Evolutionary conservation across 2,888 invertebrate genomes (phyloP), one percentile per base, ranked within the genome.

Genomic region (Agonopterix subpropinquella): DNA sequence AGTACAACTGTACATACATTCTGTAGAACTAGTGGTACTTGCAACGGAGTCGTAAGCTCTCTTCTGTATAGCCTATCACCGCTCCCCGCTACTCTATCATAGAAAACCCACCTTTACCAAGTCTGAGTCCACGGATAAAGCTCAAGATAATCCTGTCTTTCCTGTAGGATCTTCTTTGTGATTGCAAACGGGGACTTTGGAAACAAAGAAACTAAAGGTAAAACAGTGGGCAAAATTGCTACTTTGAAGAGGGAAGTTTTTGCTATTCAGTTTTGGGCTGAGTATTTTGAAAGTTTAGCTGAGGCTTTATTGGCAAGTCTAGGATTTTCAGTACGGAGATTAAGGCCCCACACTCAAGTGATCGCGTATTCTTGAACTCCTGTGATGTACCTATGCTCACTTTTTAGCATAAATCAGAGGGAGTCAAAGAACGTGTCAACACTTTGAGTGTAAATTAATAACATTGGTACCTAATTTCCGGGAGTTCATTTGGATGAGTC

Each of bases 131-230:
- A 56, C 59, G 64, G 65, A 62, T 70, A 66, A 70, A 71, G 67
- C 68, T 58, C 61, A 60, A 76, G 79, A 73, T 80, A 79, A 79
- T 80, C 78, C 77, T 55, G 60, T 67, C 69, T 68, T 64, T 59
- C 64, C 63, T 52, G 64, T 50, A 70, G 65, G 64, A 73, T 68
- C 64, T 67, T 63, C 67, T 75, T 71, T 71, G 71, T 69, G 73
- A 77, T 75, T 75, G 75, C 70, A 61, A 73, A 68, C 71, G 53
- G 63, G 56, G 53, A 54, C 53, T 54, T 53, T 44, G 48, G 64
- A 61, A 64, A 73, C 70, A 73, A 70, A 73, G 62, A 62, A 67
- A 69, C 70, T 59, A 58, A 62, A 65, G 56, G 62, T 58, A 63
- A 57, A 58, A 59, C 59, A 52, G 51, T 56, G 50, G 54, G 8